Base-by-base conservation (phyloP, 2,888 invertebrate species). In the Pseudanteris insignis region DNA sequence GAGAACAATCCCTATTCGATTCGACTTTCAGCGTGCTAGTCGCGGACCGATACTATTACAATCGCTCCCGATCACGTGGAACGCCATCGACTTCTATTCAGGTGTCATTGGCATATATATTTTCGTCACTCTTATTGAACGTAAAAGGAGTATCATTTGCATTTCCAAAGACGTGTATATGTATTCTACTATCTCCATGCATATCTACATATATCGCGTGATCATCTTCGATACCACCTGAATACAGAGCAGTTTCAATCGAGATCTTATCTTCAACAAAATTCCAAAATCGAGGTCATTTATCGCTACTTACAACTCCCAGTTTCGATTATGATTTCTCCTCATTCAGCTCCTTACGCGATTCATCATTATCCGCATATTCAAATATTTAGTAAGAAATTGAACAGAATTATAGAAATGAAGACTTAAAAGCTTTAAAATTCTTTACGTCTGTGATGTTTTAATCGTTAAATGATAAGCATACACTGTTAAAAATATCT, bases 81-180 rank as follows among this genome's bases (percentile, higher is more conserved):
- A 48, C 64, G 51, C 67, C 67, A 67, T 70, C 67, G 67, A 67
- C 69, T 68, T 70, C 70, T 64, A 71, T 70, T 71, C 70, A 65
- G 65, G 67, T 60, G 43, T 63, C 63, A 50, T 60, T 57, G 54
- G 67, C 38, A 40, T 57, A 65, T 18, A 18, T 67, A 70, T 67
- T 67, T 66, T 67, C 68, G 68, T 68, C 68, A 60, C 67, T 53
- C 67, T 57, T 47, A 44, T 50, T 55, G 41, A 61, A 63, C 47
- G 40, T 50, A 41, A 50, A 48, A 44, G 57, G 32, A 47, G 44
- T 55, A 34, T 55, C 55, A 61, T 61, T 61, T 61, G 55, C 61
- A 50, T 61, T 55, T 32, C 40, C 32, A 44, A 38, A 48, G 40
- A 41, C 30, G 13, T 18, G 14, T 37, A 18, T 3, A 38, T 38